Conservation (phyloP, 1,140 invertebrate genomes). For the Panagrolaimus sp. region DNA sequence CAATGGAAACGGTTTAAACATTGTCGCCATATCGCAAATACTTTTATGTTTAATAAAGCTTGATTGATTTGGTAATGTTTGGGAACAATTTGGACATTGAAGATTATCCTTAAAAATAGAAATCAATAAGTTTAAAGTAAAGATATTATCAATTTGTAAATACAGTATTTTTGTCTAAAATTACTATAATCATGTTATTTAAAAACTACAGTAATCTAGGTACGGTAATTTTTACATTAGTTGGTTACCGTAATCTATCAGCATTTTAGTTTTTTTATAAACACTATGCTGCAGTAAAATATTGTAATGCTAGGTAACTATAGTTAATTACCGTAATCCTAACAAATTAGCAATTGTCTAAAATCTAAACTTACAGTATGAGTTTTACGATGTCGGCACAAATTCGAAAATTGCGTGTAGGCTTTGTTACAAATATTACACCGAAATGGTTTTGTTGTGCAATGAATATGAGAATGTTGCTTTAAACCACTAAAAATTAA, state of each 20-base stretch:
- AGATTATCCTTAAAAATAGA: slow-evolving; percentile 39
- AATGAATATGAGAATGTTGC: slow-evolving; percentile 98
- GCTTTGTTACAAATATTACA: slow-evolving; percentile 61
- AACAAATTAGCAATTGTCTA: slow-evolving; percentile 10
- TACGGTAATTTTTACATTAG: no score
- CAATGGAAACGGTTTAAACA: slow-evolving; percentile 22
- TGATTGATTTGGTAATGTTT: slow-evolving; percentile 33
- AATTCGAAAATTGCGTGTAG: slow-evolving; percentile 98
- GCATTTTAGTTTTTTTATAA: no score
- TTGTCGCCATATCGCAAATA: slow-evolving; percentile 34
- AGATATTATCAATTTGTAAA: slow-evolving; percentile 20
- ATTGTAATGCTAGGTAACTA: no score
- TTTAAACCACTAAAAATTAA: slow-evolving; percentile 76
- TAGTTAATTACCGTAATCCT: no score
- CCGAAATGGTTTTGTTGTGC: slow-evolving; percentile 92
- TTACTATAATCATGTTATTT: no score
- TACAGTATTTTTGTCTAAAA: no score
- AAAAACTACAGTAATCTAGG: no score
- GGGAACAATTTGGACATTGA: slow-evolving; percentile 37
- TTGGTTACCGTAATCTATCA: no score
- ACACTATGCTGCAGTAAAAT: no score
- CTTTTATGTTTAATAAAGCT: slow-evolving; percentile 35
- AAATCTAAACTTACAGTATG: slow-evolving; percentile 64
- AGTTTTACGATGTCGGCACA: slow-evolving; percentile 98
- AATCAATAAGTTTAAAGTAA: slow-evolving; percentile 26